Conservation (phyloP, 2,797 vertebrate genomes). For the Sitta carolinensis region DNA sequence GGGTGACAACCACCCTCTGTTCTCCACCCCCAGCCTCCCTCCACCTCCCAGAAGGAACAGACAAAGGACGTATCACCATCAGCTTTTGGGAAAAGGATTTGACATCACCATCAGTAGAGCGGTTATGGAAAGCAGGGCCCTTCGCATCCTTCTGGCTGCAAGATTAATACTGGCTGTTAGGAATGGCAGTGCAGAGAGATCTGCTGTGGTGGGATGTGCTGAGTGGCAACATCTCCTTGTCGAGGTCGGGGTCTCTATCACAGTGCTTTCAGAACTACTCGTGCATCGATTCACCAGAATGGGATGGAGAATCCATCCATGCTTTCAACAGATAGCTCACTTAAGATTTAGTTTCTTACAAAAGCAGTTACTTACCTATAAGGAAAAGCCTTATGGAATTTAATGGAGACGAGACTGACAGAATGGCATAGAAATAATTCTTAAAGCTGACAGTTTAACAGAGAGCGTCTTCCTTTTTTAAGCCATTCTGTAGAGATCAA, state of each 20-base stretch:
- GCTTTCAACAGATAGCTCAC: not conserved
- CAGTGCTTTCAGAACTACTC: not conserved
- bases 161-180: not conserved
- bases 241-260: fast-evolving
- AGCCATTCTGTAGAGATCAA: not conserved
- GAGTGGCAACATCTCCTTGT: not conserved
- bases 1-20: slow-evolving; percentile 69
- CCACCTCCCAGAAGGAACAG: not conserved
- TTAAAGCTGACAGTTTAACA: slow-evolving; percentile 34
- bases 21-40: slow-evolving; percentile 53
- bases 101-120: not conserved
- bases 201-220: not conserved
- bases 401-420: not conserved
- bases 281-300: not conserved
- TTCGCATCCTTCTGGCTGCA: not conserved
- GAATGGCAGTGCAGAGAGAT: not conserved
- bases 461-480: not conserved
- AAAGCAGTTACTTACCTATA: slow-evolving; percentile 14
- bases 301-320: not conserved
- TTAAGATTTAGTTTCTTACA: not conserved
- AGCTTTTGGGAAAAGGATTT: slow-evolving; percentile 14
- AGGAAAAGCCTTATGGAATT: not conserved
- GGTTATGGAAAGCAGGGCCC: not conserved
- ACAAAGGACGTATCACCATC: slow-evolving; percentile 30
- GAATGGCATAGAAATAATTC: slow-evolving; percentile 10